Conservation (phyloP, 1,140 invertebrate genomes). For the Pseudomyrmex cubaensis region DNA sequence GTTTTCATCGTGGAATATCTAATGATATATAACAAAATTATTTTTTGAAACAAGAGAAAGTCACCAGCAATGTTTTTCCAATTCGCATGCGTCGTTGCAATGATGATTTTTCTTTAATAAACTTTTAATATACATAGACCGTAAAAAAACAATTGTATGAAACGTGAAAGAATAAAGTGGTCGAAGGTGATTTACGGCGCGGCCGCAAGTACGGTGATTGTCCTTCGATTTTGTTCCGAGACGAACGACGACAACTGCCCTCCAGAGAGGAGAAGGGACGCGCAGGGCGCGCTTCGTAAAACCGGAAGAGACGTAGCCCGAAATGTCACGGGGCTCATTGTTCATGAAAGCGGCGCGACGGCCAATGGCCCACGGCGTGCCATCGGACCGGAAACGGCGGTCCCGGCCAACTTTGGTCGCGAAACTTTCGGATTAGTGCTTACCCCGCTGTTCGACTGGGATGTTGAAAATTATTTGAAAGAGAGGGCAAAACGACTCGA, state of each 20-base stretch:
- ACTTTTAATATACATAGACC: background rate
- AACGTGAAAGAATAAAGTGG: background rate
- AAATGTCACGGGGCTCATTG: slow-evolving; percentile 68
- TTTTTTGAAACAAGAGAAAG: no score
- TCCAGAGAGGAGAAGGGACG: background rate
- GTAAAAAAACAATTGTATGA: background rate
- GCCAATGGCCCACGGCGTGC: slow-evolving; percentile 36
- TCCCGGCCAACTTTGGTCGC: slow-evolving; percentile 56
- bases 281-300: slow-evolving; percentile 53
- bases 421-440: slow-evolving; percentile 63
- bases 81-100: background rate
- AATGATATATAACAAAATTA: no score
- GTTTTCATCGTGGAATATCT: no score
- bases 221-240: slow-evolving; percentile 43
- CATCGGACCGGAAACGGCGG: slow-evolving; percentile 54
- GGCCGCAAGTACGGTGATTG: slow-evolving; percentile 50
- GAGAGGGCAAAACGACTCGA: background rate
- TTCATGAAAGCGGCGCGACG: slow-evolving; percentile 46
- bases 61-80: no score
- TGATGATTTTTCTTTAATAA: background rate
- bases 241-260: slow-evolving; percentile 49
- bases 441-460: background rate
- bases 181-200: slow-evolving; percentile 33
- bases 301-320: slow-evolving; percentile 63
- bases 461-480: slow-evolving; percentile 63